These are phyloP conservation scores for Pipistrellus kuhlii DNA, from an alignment of 2,797 vertebrate genomes.

Conservation along the genomic window DNA sequence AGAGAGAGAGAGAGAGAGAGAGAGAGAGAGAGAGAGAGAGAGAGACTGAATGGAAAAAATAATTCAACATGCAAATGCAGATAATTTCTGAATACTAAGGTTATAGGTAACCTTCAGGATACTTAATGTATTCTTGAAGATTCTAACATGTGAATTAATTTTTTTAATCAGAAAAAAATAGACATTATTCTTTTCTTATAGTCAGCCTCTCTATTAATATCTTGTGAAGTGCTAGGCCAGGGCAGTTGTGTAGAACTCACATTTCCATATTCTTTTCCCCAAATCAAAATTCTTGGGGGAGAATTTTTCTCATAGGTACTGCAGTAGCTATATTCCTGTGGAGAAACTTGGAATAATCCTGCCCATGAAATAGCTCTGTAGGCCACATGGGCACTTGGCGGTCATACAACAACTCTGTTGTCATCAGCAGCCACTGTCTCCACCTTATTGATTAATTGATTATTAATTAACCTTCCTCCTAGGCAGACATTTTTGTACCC, in stretches of 20 bases:
- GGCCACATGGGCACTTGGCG: neutral
- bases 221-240: neutral
- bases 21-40: neutral
- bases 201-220: neutral
- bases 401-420: neutral
- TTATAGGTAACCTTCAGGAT: neutral
- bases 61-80: neutral
- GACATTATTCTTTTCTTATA: conserved; percentile 23
- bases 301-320: neutral
- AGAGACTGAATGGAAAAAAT: neutral
- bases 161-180: conserved; percentile 37
- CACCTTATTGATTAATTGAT: neutral
- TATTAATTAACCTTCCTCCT: conserved; percentile 30
- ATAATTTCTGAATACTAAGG: neutral
- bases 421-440: no score
- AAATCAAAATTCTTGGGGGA: neutral
- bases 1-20: neutral
- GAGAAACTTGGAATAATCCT: neutral
- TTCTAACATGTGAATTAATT: conserved; percentile 1
- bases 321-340: neutral
- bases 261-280: neutral
- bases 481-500: neutral
- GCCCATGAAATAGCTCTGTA: neutral
- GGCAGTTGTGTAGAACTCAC: neutral
- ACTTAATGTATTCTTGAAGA: conserved; percentile 23